These are phyloP conservation scores for Terebella lapidaria DNA, from an alignment of 2,888 invertebrate genomes.

Conservation along the genomic window DNA sequence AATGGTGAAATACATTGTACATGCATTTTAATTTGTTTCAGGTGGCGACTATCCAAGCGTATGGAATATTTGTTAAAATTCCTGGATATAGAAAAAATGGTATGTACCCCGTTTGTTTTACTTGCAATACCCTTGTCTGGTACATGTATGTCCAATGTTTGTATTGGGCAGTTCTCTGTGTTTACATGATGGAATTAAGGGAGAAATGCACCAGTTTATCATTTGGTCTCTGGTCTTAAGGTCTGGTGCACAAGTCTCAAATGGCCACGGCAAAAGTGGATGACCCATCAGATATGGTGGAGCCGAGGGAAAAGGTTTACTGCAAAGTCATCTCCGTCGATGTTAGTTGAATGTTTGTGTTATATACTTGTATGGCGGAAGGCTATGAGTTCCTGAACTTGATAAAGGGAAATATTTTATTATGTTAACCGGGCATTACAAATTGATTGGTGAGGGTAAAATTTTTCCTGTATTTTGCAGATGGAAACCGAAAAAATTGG, in stretches of 20 bases:
- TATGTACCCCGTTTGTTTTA: too few species aligned
- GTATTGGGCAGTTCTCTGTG: not conserved
- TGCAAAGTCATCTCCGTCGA: slow-evolving; percentile 46
- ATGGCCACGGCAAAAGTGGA: slow-evolving; percentile 43
- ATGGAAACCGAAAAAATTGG: slow-evolving; percentile 39
- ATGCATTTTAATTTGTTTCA: too few species aligned
- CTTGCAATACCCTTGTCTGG: too few species aligned
- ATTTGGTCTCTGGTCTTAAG: slow-evolving; percentile 24
- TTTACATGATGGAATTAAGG: not conserved
- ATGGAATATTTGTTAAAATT: slow-evolving; percentile 46
- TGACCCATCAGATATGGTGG: slow-evolving; percentile 42
- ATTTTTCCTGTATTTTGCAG: too few species aligned
- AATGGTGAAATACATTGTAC: too few species aligned
- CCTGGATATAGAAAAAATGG: slow-evolving; percentile 43
- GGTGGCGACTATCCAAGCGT: slow-evolving; percentile 42
- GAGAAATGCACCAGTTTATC: not conserved
- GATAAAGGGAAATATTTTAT: not conserved
- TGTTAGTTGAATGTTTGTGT: slow-evolving; percentile 26
- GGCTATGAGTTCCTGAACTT: too few species aligned
- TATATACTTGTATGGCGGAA: not conserved
- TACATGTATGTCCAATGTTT: slow-evolving; percentile 3
- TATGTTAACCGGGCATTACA: too few species aligned
- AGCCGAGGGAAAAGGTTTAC: slow-evolving; percentile 39
- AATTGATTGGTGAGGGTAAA: too few species aligned
- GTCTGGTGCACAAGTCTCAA: slow-evolving; percentile 47